Conservation (phyloP, 2,113 vertebrate genomes). For the Chunga burmeisteri region DNA sequence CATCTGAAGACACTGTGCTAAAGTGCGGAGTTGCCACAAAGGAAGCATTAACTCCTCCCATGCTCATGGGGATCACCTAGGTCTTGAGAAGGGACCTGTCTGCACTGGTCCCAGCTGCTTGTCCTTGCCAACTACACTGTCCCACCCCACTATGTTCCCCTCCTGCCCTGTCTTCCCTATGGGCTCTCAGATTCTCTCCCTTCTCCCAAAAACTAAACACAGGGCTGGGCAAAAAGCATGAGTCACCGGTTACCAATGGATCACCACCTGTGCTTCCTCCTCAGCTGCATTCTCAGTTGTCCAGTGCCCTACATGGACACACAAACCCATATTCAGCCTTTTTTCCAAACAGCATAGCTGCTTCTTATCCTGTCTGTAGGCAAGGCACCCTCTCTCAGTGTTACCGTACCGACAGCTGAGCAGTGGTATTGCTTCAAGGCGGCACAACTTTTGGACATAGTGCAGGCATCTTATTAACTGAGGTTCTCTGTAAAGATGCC, state of each 20-base stretch:
- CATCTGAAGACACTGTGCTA: background rate
- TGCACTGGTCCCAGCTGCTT: background rate
- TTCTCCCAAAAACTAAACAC: background rate
- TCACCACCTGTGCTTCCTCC: background rate
- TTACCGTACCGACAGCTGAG: background rate
- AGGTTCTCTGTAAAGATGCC: background rate
- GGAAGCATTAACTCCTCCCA: background rate
- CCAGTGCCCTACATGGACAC: background rate
- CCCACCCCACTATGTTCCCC: fast-evolving
- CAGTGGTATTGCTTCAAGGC: background rate
- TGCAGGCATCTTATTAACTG: background rate
- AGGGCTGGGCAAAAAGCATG: background rate
- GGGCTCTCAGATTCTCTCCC: background rate
- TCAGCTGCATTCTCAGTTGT: background rate
- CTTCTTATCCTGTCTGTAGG: background rate
- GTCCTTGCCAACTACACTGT: background rate
- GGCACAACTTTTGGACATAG: background rate
- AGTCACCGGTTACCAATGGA: background rate
- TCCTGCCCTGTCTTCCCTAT: background rate
- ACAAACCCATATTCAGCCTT: background rate
- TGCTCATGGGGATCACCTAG: background rate
- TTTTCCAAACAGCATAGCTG: background rate
- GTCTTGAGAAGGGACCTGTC: background rate
- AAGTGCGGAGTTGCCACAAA: background rate
- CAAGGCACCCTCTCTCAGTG: background rate